Evolutionary conservation across 2,113 vertebrate species (phyloP).

Genomic region (Dryoscopus gambensis): DNA sequence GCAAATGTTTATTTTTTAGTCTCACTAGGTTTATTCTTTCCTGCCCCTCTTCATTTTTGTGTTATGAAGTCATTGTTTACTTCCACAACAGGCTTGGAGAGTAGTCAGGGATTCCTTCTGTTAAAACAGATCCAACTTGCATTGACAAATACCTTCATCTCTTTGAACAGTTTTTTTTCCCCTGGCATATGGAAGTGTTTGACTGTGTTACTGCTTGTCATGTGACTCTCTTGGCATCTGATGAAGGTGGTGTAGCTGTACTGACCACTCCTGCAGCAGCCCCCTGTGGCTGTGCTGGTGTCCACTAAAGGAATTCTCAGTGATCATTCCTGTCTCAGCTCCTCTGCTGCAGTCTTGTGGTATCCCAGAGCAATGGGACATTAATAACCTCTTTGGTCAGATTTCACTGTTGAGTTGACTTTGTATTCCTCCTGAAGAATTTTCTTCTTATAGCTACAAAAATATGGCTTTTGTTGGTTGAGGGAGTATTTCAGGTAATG

Average conservation of each 20-base stretch:
- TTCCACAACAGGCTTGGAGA: background rate
- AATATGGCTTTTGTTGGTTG: background rate
- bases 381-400: background rate
- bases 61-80: background rate
- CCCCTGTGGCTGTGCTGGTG: background rate
- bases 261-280: background rate
- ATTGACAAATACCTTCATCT: background rate
- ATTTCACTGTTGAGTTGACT: background rate
- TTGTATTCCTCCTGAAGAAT: background rate
- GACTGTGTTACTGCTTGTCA: background rate
- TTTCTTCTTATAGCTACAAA: background rate
- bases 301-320: background rate
- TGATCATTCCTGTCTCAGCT: background rate
- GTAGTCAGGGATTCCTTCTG: background rate
- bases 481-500: background rate
- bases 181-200: background rate
- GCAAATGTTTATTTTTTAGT: background rate
- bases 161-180: background rate
- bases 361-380: background rate
- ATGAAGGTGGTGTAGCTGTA: background rate
- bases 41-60: background rate
- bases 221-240: background rate
- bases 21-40: background rate
- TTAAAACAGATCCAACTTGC: background rate
- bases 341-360: background rate